Evolutionary conservation across 1,140 invertebrate genomes (phyloP).

Genomic region (Lepidurus couesii): DNA sequence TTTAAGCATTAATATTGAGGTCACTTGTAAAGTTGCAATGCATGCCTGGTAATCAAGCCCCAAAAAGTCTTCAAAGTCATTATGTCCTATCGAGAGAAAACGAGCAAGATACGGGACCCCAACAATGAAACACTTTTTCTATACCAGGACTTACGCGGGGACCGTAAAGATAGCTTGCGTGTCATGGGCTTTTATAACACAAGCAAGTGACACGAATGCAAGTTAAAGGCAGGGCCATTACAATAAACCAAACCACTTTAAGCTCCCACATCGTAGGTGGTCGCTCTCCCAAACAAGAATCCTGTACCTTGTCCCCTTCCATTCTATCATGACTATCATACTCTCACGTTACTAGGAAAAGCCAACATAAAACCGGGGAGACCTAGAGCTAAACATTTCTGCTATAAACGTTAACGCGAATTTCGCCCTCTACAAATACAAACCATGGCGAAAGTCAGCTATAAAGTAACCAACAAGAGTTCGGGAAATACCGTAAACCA

Average conservation of each 20-base stretch:
- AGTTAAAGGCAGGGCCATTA: not conserved
- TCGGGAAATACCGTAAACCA: not conserved
- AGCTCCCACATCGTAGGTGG: constrained; percentile 1
- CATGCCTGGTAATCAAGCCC: not conserved
- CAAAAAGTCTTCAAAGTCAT: not conserved
- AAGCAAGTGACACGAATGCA: not conserved
- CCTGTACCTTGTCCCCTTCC: not conserved
- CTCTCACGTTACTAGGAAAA: too few relatives aligned
- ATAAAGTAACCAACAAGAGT: not conserved
- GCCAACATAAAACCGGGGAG: too few relatives aligned
- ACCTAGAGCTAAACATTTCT: too few relatives aligned
- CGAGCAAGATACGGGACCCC: too few relatives aligned
- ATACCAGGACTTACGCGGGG: not conserved
- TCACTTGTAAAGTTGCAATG: not conserved
- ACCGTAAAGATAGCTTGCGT: constrained; percentile 6
- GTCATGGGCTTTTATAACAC: not conserved
- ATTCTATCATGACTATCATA: not conserved
- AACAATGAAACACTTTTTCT: not conserved
- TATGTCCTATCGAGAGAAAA: not conserved
- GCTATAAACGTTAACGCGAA: too few relatives aligned
- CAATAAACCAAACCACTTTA: not conserved
- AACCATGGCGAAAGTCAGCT: not conserved
- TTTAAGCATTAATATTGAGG: not conserved
- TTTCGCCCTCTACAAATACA: not conserved
- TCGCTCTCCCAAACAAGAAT: not conserved